Percentiles rank a stretch among this genome's conserved stretches.
phyloP scores from a whole-genome alignment of 1,140 invertebrate species.

The Prorops nasuta region DNA sequence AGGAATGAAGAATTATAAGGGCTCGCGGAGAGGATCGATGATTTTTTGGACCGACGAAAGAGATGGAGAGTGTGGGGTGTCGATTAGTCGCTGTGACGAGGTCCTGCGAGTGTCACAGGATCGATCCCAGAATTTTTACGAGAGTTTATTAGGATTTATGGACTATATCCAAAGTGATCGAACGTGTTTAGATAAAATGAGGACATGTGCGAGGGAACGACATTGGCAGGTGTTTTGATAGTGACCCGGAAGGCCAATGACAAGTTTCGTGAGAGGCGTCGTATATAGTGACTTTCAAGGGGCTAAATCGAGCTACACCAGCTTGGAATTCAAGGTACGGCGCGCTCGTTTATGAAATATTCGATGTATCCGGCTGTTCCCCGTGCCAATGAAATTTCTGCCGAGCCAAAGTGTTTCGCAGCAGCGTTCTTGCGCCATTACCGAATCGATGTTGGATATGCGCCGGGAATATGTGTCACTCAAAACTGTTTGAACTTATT shows the following conservation, averaged over 20 bases:
- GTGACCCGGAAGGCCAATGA: too few species aligned
- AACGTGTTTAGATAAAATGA: background rate
- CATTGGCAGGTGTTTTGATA: too few species aligned
- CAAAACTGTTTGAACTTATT: too few species aligned
- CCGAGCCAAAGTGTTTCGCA: constrained; percentile 24
- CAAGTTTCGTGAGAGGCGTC: too few species aligned
- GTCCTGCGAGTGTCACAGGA: too few species aligned
- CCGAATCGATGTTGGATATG: constrained; percentile 3
- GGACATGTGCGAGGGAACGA: background rate
- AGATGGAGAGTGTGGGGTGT: too few species aligned
- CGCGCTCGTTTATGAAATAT: constrained; percentile 41
- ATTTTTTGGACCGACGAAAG: too few species aligned
- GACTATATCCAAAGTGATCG: background rate
- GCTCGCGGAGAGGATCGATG: too few species aligned
- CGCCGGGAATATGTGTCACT: constrained; percentile 1
- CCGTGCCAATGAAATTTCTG: constrained; percentile 32
- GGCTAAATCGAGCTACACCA: background rate
- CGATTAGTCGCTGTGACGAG: too few species aligned
- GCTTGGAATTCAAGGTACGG: constrained; percentile 32
- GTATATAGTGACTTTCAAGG: too few species aligned
- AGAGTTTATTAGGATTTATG: too few species aligned
- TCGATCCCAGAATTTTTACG: too few species aligned
- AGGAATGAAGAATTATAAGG: background rate
- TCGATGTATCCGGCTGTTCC: constrained; percentile 26
- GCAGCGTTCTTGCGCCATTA: constrained; percentile 16